phyloP scores from a whole-genome alignment of 2,888 invertebrate species.

The Rugalucina vietnamica region DNA sequence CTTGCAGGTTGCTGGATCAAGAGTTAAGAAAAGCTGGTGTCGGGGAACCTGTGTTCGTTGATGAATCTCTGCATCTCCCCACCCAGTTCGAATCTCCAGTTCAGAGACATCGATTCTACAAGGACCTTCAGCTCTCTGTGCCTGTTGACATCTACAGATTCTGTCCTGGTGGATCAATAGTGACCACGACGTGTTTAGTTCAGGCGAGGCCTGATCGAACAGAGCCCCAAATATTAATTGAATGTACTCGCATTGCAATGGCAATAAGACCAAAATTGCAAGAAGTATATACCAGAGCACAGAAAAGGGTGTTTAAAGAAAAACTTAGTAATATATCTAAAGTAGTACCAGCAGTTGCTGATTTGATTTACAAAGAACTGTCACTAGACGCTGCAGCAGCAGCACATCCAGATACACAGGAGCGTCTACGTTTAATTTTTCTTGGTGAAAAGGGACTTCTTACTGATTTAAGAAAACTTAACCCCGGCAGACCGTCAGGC shows the following conservation, averaged over 20 bases:
- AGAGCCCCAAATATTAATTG: slow-evolving; percentile 27
- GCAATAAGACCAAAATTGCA: slow-evolving; percentile 19
- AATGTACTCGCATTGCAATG: slow-evolving; percentile 36
- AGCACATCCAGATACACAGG: slow-evolving; percentile 43
- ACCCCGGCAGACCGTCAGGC: slow-evolving; percentile 45
- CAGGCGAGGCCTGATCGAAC: slow-evolving; percentile 26
- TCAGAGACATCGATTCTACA: slow-evolving; percentile 41
- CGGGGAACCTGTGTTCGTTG: slow-evolving; percentile 48
- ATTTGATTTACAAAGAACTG: slow-evolving; percentile 52
- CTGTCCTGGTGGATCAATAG: slow-evolving; percentile 40
- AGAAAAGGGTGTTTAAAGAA: slow-evolving; percentile 28
- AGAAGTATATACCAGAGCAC: slow-evolving; percentile 55
- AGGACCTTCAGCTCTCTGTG: slow-evolving; percentile 34
- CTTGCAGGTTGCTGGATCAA: slow-evolving; percentile 24
- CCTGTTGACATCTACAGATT: slow-evolving; percentile 38
- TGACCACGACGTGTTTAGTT: slow-evolving; percentile 26
- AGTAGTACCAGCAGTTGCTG: slow-evolving; percentile 31
- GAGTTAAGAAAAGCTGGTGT: too few species aligned
- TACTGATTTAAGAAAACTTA: slow-evolving; percentile 41
- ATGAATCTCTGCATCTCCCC: slow-evolving; percentile 36
- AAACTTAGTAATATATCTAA: slow-evolving; percentile 31
- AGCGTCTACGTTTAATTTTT: slow-evolving; percentile 43
- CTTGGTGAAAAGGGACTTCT: slow-evolving; percentile 44
- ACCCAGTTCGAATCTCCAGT: slow-evolving; percentile 26
- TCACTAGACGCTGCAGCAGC: slow-evolving; percentile 37